These are phyloP conservation scores for Oceanites oceanicus DNA, from an alignment of 2,113 vertebrate species.

Conservation along the genomic window DNA sequence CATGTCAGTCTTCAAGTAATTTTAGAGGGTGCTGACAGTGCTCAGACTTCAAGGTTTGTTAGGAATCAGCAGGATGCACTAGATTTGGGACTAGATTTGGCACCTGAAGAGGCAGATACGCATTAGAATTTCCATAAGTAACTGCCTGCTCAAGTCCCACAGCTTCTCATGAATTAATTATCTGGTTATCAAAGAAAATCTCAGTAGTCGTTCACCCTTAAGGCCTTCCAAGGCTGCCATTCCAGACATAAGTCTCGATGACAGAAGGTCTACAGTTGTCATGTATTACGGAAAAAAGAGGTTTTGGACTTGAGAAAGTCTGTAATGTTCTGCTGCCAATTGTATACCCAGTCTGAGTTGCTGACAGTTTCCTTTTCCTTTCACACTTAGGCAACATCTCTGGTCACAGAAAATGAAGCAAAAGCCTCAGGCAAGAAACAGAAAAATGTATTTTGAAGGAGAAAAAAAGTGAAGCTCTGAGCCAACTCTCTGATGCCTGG, in stretches of 20 bases:
- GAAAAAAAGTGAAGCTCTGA: not conserved
- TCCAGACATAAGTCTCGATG: not conserved
- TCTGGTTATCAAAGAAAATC: not conserved
- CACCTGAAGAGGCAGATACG: not conserved
- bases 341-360: not conserved
- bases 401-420: slow-evolving; percentile 17
- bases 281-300: not conserved
- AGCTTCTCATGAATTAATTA: not conserved
- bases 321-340: not conserved
- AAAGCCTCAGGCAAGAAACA: slow-evolving; percentile 1
- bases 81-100: not conserved
- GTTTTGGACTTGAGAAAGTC: not conserved
- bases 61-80: not conserved
- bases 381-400: slow-evolving; percentile 4
- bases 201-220: not conserved
- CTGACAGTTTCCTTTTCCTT: slow-evolving; percentile 23
- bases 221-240: not conserved
- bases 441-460: not conserved
- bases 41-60: not conserved
- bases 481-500: not conserved
- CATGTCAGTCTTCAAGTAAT: not conserved
- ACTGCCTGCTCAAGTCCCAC: not conserved
- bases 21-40: not conserved
- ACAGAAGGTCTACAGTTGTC: not conserved
- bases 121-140: not conserved